Percentiles rank a stretch among this genome's conserved stretches.
Conservation (phyloP, 2,797 vertebrate species). For the Sebastes ruberrimus region DNA sequence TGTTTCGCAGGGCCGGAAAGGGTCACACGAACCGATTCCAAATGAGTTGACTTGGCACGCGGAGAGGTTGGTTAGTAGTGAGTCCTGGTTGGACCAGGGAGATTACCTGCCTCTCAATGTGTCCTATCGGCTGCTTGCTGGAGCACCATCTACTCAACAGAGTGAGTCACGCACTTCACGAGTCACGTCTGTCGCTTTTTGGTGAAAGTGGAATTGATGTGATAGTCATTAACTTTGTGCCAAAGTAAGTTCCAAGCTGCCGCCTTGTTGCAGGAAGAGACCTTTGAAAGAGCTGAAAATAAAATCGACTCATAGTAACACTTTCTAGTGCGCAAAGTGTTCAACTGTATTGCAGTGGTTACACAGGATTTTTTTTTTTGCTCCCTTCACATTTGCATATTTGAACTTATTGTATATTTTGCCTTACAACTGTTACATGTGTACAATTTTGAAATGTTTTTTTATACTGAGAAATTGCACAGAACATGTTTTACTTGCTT, state of each 20-base stretch:
- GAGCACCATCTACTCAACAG: constrained; percentile 47
- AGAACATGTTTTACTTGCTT: no score
- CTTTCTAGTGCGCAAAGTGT: not conserved
- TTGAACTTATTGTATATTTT: no score
- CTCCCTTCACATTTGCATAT: no score
- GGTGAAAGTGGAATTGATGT: not conserved
- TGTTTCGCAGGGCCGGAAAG: constrained; percentile 28
- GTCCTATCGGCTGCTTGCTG: constrained; percentile 75
- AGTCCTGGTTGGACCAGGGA: constrained; percentile 58
- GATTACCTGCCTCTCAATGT: constrained; percentile 69
- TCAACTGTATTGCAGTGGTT: no score
- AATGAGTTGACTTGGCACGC: not conserved
- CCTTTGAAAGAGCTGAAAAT: not conserved
- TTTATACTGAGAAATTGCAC: no score
- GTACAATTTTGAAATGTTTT: no score
- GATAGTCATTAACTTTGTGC: not conserved
- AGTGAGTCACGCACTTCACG: constrained; percentile 74
- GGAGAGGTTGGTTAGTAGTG: constrained; percentile 27
- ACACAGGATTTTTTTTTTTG: no score
- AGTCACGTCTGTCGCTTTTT: not conserved
- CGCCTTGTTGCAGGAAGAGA: not conserved
- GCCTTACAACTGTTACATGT: no score
- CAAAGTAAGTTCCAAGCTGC: not conserved
- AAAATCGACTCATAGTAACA: not conserved
- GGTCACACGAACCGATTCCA: not conserved